Conservation (phyloP, 2,113 vertebrate species). For the Shinisaurus crocodilurus region DNA sequence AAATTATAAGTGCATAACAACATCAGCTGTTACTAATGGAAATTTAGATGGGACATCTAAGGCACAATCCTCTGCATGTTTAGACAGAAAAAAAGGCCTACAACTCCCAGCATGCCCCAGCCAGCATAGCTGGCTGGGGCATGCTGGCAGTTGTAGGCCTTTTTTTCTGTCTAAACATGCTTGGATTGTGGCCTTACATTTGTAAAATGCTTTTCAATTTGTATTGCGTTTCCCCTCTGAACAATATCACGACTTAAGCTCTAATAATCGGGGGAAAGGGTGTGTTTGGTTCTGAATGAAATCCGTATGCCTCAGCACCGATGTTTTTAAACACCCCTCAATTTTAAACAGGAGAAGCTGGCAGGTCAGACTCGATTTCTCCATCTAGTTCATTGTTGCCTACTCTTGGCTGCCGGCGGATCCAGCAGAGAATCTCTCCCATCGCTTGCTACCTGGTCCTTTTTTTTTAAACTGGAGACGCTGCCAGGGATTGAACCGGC, state of each 20-base stretch:
- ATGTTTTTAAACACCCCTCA: neutral
- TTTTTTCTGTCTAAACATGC: too few species aligned
- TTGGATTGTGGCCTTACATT: too few species aligned
- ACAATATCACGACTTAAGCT: neutral
- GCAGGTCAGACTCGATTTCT: neutral
- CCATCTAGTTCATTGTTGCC: neutral
- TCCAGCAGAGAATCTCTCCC: neutral
- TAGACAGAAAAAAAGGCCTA: too few species aligned
- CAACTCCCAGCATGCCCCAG: too few species aligned
- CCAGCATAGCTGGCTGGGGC: too few species aligned
- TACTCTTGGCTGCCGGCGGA: neutral
- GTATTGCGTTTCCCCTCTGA: neutral
- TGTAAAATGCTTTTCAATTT: neutral
- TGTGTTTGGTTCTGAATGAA: neutral
- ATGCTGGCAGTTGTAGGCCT: too few species aligned
- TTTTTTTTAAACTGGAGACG: neutral
- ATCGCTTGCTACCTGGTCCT: neutral
- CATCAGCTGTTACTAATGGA: neutral
- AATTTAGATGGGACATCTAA: neutral
- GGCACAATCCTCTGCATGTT: too few species aligned
- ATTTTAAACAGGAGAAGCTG: neutral
- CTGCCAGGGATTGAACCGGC: neutral
- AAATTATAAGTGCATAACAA: neutral
- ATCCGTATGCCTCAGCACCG: too few species aligned
- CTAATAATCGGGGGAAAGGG: too few species aligned